Conservation (phyloP, 2,888 invertebrate species). For the Exocentrus adspersus region DNA sequence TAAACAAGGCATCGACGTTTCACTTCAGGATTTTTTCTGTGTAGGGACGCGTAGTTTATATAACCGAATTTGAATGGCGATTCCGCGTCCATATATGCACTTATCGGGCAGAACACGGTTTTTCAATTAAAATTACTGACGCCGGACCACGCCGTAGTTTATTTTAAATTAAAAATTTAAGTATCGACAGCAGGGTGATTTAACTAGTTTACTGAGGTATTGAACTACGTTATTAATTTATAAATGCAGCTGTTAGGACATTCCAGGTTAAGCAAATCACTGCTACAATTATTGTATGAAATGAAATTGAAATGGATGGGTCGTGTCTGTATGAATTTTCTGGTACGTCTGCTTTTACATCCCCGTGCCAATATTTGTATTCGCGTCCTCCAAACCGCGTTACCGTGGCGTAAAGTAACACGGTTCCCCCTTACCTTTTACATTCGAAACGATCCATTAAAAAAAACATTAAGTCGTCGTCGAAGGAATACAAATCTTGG, state of each 20-base stretch:
- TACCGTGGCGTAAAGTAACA: not conserved
- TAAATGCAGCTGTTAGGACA: not conserved
- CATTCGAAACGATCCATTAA: constrained; percentile 17
- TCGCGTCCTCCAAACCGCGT: not conserved
- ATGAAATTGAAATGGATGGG: too few relatives aligned
- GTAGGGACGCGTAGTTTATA: constrained; percentile 12
- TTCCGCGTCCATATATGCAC: constrained; percentile 17
- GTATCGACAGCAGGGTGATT: constrained; percentile 30
- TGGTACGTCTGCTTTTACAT: not conserved
- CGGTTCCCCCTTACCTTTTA: not conserved
- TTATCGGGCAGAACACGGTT: constrained; percentile 38
- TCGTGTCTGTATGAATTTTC: too few relatives aligned
- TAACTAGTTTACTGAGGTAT: constrained; percentile 35
- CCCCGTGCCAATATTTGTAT: not conserved
- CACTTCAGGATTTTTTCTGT: not conserved
- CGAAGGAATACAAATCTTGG: constrained; percentile 11
- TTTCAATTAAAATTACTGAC: constrained; percentile 44
- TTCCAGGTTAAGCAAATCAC: too few relatives aligned
- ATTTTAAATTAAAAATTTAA: constrained; percentile 38
- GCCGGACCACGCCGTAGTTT: constrained; percentile 39
- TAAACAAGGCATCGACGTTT: constrained; percentile 7
- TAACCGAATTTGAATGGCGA: constrained; percentile 8
- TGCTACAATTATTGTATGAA: too few relatives aligned
- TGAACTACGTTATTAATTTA: constrained; percentile 27
- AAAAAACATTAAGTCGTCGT: constrained; percentile 23